Conservation (phyloP, 2,888 invertebrate species). For the Lepidochitona cinerea region DNA sequence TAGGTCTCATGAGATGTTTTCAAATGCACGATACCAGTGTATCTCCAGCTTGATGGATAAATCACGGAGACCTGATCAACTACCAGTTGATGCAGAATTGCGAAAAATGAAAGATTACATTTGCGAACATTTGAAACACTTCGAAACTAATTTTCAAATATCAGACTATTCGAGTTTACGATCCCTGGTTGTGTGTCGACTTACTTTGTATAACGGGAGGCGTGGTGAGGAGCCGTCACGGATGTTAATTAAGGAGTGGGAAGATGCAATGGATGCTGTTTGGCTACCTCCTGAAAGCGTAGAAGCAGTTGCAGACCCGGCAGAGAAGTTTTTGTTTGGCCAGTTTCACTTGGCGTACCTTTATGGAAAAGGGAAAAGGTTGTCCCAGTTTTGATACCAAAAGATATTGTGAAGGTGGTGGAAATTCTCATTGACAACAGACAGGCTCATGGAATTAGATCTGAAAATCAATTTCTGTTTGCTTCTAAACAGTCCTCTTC, state of each 20-base stretch:
- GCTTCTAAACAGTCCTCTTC: constrained; percentile 8
- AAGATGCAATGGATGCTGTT: constrained; percentile 17
- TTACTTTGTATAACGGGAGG: constrained; percentile 30
- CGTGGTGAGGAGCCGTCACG: constrained; percentile 25
- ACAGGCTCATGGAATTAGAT: background rate
- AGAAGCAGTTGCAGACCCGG: constrained; percentile 15
- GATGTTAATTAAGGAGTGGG: constrained; percentile 24
- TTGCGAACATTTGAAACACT: background rate
- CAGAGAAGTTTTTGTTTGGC: constrained; percentile 18
- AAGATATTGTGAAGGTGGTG: constrained; percentile 17
- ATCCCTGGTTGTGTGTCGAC: constrained; percentile 3
- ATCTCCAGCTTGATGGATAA: background rate
- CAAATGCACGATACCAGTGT: background rate
- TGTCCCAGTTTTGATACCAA: constrained; percentile 27
- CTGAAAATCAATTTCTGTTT: constrained; percentile 16
- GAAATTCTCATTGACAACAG: constrained; percentile 10
- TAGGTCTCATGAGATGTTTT: background rate
- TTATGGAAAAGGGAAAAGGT: constrained; percentile 26
- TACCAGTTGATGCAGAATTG: background rate
- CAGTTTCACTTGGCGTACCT: constrained; percentile 24
- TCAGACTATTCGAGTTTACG: background rate
- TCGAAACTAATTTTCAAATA: background rate
- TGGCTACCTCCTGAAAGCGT: constrained; percentile 21
- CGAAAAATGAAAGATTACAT: background rate
- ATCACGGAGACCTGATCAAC: constrained; percentile 2